Conservation (phyloP, 2,797 vertebrate species). For the Spinibarbus caldwelli region DNA sequence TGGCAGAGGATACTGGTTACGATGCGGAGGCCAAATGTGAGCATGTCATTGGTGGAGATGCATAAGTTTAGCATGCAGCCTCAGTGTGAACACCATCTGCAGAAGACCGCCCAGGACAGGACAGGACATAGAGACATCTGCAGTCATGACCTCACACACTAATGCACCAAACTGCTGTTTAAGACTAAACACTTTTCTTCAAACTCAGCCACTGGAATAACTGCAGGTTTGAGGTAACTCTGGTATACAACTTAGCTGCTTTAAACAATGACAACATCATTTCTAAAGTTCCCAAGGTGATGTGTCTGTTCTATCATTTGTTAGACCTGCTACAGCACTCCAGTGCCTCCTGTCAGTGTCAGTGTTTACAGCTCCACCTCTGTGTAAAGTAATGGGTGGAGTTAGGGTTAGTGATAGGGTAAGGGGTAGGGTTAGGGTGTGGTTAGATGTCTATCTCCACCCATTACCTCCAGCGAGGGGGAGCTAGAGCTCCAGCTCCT, state of each 20-base stretch:
- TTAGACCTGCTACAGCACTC: slow-evolving; percentile 11
- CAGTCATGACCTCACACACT: slow-evolving; percentile 25
- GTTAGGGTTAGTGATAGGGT: no score
- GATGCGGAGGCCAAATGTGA: slow-evolving; percentile 53
- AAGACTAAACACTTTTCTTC: slow-evolving; percentile 9
- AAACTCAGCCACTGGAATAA: neutral
- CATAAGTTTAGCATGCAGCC: slow-evolving; percentile 25
- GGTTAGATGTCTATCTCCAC: slow-evolving; percentile 9
- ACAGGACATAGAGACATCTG: slow-evolving; percentile 12
- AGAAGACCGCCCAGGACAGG: slow-evolving; percentile 10
- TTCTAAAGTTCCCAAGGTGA: slow-evolving; percentile 20
- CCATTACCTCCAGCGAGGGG: no score
- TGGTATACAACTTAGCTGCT: neutral
- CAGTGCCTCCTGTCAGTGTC: slow-evolving; percentile 9
- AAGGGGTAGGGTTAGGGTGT: no score
- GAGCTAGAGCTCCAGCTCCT: no score
- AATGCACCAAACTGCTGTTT: neutral
- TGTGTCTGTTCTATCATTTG: neutral
- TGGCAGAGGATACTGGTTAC: slow-evolving; percentile 61
- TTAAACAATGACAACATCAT: neutral
- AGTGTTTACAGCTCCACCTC: no score
- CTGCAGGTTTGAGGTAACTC: neutral
- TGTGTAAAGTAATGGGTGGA: no score
- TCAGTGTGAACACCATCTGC: slow-evolving; percentile 33
- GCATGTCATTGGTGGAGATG: slow-evolving; percentile 35